A percentile compares a stretch with the other conserved stretches of the same genome.
These are phyloP conservation scores for Erinaceus europaeus DNA, from an alignment of 2,113 vertebrate genomes.

Conservation along the genomic window DNA sequence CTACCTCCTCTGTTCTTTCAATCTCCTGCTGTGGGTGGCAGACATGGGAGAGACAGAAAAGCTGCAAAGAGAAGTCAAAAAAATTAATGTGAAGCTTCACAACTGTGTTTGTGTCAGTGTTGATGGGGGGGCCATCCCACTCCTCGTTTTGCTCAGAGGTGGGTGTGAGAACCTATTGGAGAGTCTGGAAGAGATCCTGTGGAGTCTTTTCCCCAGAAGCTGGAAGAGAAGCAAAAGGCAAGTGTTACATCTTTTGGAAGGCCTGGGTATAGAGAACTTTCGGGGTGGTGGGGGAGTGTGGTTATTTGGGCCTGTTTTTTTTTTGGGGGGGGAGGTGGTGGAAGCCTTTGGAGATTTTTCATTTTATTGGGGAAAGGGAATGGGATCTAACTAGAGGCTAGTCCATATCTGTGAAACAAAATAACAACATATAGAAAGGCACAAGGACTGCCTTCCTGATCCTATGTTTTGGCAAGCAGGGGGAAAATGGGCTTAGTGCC, in stretches of 20 bases:
- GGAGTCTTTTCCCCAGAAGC: constrained; percentile 53
- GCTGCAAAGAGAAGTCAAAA: constrained; percentile 28
- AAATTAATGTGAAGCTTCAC: constrained; percentile 18
- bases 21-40: constrained; percentile 52
- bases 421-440: not conserved
- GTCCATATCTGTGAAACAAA: not conserved
- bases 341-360: not conserved
- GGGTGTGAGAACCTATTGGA: constrained; percentile 54
- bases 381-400: not conserved
- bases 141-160: constrained; percentile 47
- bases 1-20: not conserved
- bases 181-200: constrained; percentile 8
- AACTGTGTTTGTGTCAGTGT: not conserved
- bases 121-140: constrained; percentile 1
- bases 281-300: not conserved
- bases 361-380: not conserved
- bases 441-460: not conserved
- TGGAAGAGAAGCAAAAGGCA: constrained; percentile 63
- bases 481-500: not conserved
- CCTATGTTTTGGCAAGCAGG: not conserved
- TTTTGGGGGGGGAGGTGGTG: not conserved
- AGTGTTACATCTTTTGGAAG: constrained; percentile 25
- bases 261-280: not conserved
- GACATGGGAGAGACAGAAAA: constrained; percentile 56
- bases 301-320: accelerated